A percentile compares a stretch with the other conserved stretches of the same genome.
Conservation (phyloP, 35 echinoderm and acorn worm genomes). For the Ophiothrix spiculata region DNA sequence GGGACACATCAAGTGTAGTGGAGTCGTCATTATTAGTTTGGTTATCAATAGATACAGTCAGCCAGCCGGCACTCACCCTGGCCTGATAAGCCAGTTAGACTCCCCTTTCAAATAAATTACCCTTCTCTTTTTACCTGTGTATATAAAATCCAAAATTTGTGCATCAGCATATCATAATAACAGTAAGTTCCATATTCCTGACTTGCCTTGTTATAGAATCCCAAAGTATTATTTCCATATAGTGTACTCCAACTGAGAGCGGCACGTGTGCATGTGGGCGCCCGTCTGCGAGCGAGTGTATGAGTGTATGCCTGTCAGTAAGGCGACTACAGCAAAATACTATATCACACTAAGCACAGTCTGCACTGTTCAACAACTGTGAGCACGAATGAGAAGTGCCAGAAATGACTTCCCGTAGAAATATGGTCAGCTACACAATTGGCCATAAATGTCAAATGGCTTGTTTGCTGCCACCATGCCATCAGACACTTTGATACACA, state of each 20-base stretch:
- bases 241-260: not conserved
- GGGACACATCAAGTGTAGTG: not conserved
- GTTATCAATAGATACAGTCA: not conserved
- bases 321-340: not conserved
- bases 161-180: not conserved
- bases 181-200: not conserved
- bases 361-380: not conserved
- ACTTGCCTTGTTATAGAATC: not conserved
- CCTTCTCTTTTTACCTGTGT: not conserved
- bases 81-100: not conserved
- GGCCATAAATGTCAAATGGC: not conserved
- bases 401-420: not conserved
- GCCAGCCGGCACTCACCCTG: not conserved
- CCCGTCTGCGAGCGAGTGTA: not conserved
- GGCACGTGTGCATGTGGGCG: constrained; percentile 5
- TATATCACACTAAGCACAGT: not conserved
- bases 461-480: not conserved
- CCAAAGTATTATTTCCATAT: not conserved
- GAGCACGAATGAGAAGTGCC: constrained; percentile 1
- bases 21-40: not conserved
- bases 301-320: not conserved
- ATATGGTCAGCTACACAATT: not conserved
- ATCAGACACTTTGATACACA: not conserved
- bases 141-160: not conserved
- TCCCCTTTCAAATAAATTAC: not conserved